Evolutionary conservation across 2,797 vertebrate species (phyloP).

Genomic region (Tapirus indicus): DNA sequence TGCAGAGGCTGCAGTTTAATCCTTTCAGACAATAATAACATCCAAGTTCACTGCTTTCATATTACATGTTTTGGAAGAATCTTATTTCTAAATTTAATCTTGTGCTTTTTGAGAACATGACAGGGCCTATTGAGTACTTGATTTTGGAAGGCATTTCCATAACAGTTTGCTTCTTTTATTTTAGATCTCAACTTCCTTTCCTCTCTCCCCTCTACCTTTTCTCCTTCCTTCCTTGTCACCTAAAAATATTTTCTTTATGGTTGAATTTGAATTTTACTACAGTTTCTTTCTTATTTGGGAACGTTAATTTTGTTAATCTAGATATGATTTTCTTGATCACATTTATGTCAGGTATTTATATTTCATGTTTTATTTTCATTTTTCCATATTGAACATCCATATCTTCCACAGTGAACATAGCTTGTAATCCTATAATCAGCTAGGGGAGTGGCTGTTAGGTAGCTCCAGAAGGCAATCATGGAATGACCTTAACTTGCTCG

Average conservation of each 20-base stretch:
- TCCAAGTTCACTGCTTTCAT: background rate
- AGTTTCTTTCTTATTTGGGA: background rate
- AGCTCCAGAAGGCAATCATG: background rate
- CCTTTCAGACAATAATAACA: background rate
- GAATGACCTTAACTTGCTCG: background rate
- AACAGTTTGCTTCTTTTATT: conserved; percentile 9
- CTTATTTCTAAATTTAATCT: conserved; percentile 19
- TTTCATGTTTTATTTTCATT: conserved; percentile 25
- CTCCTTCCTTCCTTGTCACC: background rate
- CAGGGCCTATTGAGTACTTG: background rate
- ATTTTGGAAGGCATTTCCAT: conserved; percentile 3
- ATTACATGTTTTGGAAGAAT: background rate
- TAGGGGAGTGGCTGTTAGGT: background rate
- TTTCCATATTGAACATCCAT: background rate
- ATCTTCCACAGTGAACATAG: background rate
- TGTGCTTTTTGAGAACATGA: background rate
- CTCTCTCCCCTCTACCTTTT: background rate
- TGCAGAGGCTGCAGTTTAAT: background rate
- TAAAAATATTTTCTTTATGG: background rate
- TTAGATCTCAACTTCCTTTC: background rate
- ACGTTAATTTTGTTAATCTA: conserved; percentile 35
- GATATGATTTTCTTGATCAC: conserved; percentile 20
- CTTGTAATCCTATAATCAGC: background rate
- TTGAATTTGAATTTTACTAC: conserved; percentile 37
- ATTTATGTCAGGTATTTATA: background rate